Percentiles rank a stretch among this genome's conserved stretches.
These are phyloP conservation scores for Heliconius himera DNA, from an alignment of 1,140 invertebrate species.

Conservation along the genomic window DNA sequence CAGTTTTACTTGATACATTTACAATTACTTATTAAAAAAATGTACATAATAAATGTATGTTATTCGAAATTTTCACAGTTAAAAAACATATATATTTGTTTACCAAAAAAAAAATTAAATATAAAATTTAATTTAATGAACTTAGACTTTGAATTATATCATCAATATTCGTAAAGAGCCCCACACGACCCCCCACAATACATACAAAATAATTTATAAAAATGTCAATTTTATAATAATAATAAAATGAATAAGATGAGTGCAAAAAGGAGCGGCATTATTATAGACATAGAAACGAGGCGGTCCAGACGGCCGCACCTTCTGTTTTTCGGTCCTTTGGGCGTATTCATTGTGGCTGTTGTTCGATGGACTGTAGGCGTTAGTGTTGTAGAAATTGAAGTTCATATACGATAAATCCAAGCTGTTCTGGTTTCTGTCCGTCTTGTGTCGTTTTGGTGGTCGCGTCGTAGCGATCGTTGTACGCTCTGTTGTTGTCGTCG, in stretches of 20 bases:
- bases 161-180: no score
- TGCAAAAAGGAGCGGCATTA: conserved; percentile 37
- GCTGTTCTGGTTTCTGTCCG: conserved; percentile 64
- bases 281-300: conserved; percentile 62
- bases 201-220: conserved; percentile 5
- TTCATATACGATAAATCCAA: conserved; percentile 52
- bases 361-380: conserved; percentile 54
- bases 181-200: conserved; percentile 13
- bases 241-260: conserved; percentile 22
- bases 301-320: conserved; percentile 68
- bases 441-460: conserved; percentile 67
- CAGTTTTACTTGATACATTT: not conserved
- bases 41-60: no score
- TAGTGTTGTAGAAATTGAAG: conserved; percentile 64
- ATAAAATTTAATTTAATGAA: no score
- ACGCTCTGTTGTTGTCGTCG: conserved; percentile 60
- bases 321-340: conserved; percentile 68
- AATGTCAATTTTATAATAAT: conserved; percentile 22
- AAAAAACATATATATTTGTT: no score
- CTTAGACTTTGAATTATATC: no score
- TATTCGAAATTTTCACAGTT: no score
- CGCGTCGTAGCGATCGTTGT: conserved; percentile 62
- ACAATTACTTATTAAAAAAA: not conserved
- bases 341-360: conserved; percentile 68
- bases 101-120: no score